A percentile compares a stretch with the other conserved stretches of the same genome.
Conservation (phyloP, 92 coral and sea anemone species). For the Heteractis magnifica region DNA sequence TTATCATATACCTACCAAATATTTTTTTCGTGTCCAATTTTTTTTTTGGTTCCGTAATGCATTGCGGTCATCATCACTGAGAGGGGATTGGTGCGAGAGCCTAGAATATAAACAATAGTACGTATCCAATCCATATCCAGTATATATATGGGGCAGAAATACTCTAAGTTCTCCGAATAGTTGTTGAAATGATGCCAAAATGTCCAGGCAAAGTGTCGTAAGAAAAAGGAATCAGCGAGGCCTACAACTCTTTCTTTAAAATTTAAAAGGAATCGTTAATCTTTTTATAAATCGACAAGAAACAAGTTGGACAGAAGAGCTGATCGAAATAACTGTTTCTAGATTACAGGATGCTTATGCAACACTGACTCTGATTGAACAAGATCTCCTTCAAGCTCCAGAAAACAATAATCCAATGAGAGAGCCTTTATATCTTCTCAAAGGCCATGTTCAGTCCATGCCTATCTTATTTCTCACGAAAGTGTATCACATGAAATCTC, state of each 20-base stretch:
- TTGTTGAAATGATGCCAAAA: background rate
- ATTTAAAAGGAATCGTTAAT: slow-evolving; percentile 38
- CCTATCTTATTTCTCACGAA: slow-evolving; percentile 5
- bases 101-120: background rate
- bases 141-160: background rate
- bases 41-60: too few species aligned
- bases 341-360: slow-evolving; percentile 14
- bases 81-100: background rate
- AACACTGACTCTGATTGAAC: slow-evolving; percentile 6
- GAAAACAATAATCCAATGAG: slow-evolving; percentile 15
- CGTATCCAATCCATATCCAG: background rate
- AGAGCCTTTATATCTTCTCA: slow-evolving; percentile 10
- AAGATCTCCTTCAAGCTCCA: background rate
- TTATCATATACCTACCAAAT: too few species aligned
- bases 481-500: background rate
- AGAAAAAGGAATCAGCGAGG: background rate
- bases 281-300: slow-evolving; percentile 25
- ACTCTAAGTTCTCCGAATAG: background rate
- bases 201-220: slow-evolving; percentile 1
- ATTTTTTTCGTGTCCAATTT: too few species aligned
- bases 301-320: slow-evolving; percentile 4
- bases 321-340: slow-evolving; percentile 19
- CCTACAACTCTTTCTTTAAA: slow-evolving; percentile 38
- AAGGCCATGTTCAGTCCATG: slow-evolving; percentile 14
- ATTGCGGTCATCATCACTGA: too few species aligned